phyloP scores from a whole-genome alignment of 1,140 invertebrate species.

The Capitella teleta region DNA sequence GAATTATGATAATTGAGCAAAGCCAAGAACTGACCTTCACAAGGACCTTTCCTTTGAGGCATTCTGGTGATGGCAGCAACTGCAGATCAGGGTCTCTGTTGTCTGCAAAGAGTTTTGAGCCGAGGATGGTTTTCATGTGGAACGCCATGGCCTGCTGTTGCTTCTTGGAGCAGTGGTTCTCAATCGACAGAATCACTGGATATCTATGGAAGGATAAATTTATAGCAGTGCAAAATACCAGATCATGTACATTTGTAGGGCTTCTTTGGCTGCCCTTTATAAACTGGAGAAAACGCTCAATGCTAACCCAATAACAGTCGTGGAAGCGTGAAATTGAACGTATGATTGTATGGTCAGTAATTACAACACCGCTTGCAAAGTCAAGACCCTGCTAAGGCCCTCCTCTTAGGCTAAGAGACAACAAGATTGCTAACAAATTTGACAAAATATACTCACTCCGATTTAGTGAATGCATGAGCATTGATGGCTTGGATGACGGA shows the following conservation, averaged over 20 bases:
- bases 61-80: conserved; percentile 36
- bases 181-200: conserved; percentile 93
- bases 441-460: conserved; percentile 38
- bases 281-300: no score
- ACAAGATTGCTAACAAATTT: no score
- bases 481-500: conserved; percentile 92
- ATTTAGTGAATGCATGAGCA: conserved; percentile 92
- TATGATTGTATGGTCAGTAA: no score
- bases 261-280: no score
- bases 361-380: no score
- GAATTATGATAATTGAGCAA: no score
- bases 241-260: no score
- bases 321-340: no score
- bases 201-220: conserved; percentile 49
- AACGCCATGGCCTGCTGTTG: conserved; percentile 94
- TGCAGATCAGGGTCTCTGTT: conserved; percentile 23
- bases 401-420: no score
- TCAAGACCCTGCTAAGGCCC: no score
- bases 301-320: no score
- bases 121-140: conserved; percentile 81
- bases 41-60: conserved; percentile 43
- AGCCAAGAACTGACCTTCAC: conserved; percentile 12
- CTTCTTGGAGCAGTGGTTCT: conserved; percentile 90
- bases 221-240: no score
- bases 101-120: conserved; percentile 44